Evolutionary conservation across 2,888 invertebrate genomes (phyloP).

Genomic region (Lithosia quadra): DNA sequence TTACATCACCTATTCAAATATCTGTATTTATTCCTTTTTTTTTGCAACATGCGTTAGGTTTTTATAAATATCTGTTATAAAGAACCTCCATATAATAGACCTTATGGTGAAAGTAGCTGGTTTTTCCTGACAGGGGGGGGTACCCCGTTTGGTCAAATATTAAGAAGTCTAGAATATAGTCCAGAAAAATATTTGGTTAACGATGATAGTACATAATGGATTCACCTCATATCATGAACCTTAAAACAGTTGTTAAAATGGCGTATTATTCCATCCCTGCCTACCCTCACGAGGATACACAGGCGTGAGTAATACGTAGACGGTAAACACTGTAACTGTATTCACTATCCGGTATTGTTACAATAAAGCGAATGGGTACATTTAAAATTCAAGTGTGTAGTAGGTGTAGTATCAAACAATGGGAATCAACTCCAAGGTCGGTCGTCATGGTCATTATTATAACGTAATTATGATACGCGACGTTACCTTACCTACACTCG

Average conservation of each 20-base stretch:
- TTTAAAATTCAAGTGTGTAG: constrained; percentile 65
- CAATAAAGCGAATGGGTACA: constrained; percentile 56
- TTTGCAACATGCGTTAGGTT: constrained; percentile 2
- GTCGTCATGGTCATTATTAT: constrained; percentile 77
- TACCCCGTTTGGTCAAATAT: no score
- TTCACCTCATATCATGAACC: background rate
- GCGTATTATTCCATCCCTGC: background rate
- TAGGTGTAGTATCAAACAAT: constrained; percentile 74
- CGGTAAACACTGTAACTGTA: constrained; percentile 8
- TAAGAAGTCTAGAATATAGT: no score
- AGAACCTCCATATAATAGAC: background rate
- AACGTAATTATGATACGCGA: constrained; percentile 74
- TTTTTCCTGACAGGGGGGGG: no score
- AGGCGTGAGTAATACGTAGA: background rate
- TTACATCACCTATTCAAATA: constrained; percentile 45
- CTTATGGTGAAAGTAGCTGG: no score
- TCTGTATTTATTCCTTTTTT: constrained; percentile 26
- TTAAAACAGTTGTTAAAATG: background rate
- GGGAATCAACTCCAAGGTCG: constrained; percentile 80
- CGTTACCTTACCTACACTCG: constrained; percentile 48
- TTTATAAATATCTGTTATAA: background rate
- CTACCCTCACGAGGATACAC: background rate
- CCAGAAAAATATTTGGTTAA: background rate
- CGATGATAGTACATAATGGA: background rate
- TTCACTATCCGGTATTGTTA: constrained; percentile 37